Base-by-base conservation (phyloP, 1,140 invertebrate species). In the Eumaeus atala region DNA sequence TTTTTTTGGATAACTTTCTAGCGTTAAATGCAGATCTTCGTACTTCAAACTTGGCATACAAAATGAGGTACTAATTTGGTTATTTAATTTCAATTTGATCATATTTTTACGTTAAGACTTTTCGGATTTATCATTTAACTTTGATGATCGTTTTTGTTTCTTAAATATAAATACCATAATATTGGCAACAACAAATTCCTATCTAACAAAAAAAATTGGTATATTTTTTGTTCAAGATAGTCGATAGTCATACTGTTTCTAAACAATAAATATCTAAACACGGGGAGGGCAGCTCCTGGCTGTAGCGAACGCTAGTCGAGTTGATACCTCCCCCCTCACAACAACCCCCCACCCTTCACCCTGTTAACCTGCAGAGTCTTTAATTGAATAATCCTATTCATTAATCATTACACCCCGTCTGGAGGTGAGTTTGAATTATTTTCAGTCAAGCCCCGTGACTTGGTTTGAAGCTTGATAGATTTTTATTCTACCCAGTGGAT, bases 381-480 rank as follows among this genome's bases (percentile, higher is more conserved):
- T 85, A 85, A 85, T 85, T 85, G 82, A 85, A 85, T 85, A 83
- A 85, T 83, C 79, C 75, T 68, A 63, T 66, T 80, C 79, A 85
- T 85, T 85, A 83, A 85, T 85, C 78, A 85, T 83, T 74, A 68
- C 68, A 60, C 61, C 67, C 73, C 67, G 76, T 76, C 82, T 85
- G 79, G 70, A 80, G 69, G 73, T 79, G 78, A 83, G 79, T 70
- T 77, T 70, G 69, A 76, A 80, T 85, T 80, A 82, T 82, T 85
- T 80, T 85, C 72, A 82, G 68, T 71, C 71, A 78, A 58, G 66
- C 68, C 66, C 72, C 64, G 67, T 64, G 69, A 67, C 67, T 65
- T 61, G 59, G 56, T 65, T 70, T 55, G 64, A 53, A 42, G 59
- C 59, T 62, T 54, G 55, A 66, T 66, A 69, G 59, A 67, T 55